Evolutionary conservation across 2,888 invertebrate species (phyloP).

Genomic region (Nudaria mundana): DNA sequence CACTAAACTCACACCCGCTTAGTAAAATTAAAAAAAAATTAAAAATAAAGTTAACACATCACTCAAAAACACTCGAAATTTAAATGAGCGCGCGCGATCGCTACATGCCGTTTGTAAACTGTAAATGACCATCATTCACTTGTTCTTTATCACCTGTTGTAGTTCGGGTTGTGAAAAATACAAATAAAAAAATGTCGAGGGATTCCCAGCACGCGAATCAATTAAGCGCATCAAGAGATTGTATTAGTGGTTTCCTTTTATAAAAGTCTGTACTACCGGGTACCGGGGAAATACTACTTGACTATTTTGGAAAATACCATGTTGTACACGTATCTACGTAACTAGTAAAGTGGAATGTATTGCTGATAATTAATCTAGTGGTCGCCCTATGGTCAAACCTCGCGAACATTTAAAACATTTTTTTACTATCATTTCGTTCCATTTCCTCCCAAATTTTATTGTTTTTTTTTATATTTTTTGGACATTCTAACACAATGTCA

Average conservation of each 20-base stretch:
- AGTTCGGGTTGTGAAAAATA: conserved; percentile 27
- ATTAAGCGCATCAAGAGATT: conserved; percentile 9
- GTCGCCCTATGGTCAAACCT: neutral
- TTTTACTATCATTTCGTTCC: too few species aligned
- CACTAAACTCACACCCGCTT: conserved; percentile 20
- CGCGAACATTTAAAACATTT: neutral
- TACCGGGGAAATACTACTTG: too few species aligned
- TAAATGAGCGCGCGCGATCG: conserved; percentile 51
- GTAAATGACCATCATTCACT: conserved; percentile 59
- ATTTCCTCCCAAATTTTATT: too few species aligned
- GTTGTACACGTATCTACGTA: too few species aligned
- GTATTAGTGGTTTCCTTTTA: conserved; percentile 1
- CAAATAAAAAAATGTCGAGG: conserved; percentile 13
- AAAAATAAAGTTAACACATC: conserved; percentile 8
- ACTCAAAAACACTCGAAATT: conserved; percentile 45
- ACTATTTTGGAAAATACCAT: too few species aligned
- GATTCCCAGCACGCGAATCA: conserved; percentile 16
- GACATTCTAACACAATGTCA: too few species aligned
- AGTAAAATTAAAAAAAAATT: neutral
- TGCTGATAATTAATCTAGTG: too few species aligned
- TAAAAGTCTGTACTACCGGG: too few species aligned
- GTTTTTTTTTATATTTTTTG: too few species aligned
- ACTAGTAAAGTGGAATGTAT: neutral
- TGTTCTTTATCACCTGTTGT: conserved; percentile 47
- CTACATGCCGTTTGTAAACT: conserved; percentile 53